Base-by-base conservation (phyloP, 2,113 vertebrate genomes). In the Aegotheles bennettii region DNA sequence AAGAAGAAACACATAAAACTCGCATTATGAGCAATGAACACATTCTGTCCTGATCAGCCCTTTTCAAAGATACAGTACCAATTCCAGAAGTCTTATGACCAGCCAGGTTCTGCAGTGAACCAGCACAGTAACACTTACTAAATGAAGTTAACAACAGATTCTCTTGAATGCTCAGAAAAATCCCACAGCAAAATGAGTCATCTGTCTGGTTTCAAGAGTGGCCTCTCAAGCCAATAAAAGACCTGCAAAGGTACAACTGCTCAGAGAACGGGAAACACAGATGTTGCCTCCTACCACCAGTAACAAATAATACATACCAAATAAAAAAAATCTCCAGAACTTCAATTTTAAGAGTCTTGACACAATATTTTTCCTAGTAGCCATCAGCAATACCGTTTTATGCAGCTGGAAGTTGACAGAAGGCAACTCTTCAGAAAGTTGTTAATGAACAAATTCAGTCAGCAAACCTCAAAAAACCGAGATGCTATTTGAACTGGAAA, bases 51-150 rank as follows among this genome's bases (percentile, higher is more conserved):
- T 26, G 40, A 42, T 90, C 67, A 80, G 76, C 69, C 25, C 47
- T 76, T 59, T 89, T 31, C 45, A 21, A 83, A 92, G 59, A 74
- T 35, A 73, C 1, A 3, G 47, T 48, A 94, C 14, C 36, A 78
- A 29, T 23, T 89, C 63, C 90, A 84, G 23, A 82, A 77, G 18
- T 94, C 94, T 96, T 96, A 95, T 29, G 47, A 89, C 28, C 70
- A 70, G 45, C 26, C 6, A 24, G 0, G 31, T 90, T 94, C 35
- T 89, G 38, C 43, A 88, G 60, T 36, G n/a, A 86, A 56, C 13
- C 42, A 70, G 50, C 11, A 14, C 56, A 3, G 0, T 45, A 79
- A 64, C 33, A 35, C 8, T 64, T 94, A 88, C 84, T 90, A 90
- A 84, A 95, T 23, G 20, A 36, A 93, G 81, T 64, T 95, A 84